Conservation (phyloP, 2,113 vertebrate genomes). For the Vulpes lagopus region DNA sequence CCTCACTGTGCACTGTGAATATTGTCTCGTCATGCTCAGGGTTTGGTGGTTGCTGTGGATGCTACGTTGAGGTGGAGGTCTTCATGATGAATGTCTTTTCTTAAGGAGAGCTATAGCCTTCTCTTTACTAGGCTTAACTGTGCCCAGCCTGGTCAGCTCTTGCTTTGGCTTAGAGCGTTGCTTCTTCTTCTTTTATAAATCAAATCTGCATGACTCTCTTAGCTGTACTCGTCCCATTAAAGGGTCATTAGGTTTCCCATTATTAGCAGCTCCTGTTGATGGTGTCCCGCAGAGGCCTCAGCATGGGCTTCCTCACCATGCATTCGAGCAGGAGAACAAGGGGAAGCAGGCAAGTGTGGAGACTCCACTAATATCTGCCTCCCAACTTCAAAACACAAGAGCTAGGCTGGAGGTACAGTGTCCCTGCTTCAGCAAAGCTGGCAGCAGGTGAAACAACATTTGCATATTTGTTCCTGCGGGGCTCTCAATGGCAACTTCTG, state of each 20-base stretch:
- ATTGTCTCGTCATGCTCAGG: not conserved
- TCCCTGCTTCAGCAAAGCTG: not conserved
- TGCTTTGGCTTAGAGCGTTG: constrained; percentile 55
- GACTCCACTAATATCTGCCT: not conserved
- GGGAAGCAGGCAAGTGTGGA: constrained; percentile 20
- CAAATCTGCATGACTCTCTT: constrained; percentile 85
- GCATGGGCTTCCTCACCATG: constrained; percentile 63
- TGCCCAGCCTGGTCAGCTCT: constrained; percentile 70
- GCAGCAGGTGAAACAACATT: constrained; percentile 1
- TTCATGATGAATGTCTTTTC: not conserved
- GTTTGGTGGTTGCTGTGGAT: not conserved
- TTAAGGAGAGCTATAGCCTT: not conserved
- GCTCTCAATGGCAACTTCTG: not conserved
- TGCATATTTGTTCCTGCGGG: not conserved
- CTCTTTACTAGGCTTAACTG: constrained; percentile 55
- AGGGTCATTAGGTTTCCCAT: constrained; percentile 84
- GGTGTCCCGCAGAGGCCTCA: constrained; percentile 79
- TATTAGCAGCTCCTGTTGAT: constrained; percentile 86
- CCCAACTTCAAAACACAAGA: not conserved
- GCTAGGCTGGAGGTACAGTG: not conserved
- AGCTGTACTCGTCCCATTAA: constrained; percentile 83
- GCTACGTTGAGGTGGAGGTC: not conserved
- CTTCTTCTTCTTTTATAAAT: constrained; percentile 80
- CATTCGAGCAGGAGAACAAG: constrained; percentile 52
- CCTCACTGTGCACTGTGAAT: not conserved